phyloP scores from a whole-genome alignment of 1,140 invertebrate species.

The Bombus consobrinus region DNA sequence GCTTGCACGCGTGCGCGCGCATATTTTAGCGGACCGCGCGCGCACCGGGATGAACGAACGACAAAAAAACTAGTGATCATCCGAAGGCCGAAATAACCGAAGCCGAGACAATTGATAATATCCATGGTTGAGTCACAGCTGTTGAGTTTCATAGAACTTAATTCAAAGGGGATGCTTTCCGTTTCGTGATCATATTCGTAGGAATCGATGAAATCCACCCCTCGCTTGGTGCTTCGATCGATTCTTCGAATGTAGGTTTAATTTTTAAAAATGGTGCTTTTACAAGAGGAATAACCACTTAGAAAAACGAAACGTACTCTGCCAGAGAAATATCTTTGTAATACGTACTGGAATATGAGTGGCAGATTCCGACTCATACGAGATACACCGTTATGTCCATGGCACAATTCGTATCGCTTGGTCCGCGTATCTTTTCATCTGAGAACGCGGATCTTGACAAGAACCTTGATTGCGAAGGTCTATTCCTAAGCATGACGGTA shows the following conservation, averaged over 20 bases:
- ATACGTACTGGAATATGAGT: background rate
- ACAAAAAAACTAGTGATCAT: constrained; percentile 5
- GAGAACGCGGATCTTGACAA: background rate
- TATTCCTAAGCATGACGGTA: constrained; percentile 28
- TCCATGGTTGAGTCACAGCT: background rate
- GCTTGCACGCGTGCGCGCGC: constrained; percentile 64
- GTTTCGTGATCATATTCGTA: background rate
- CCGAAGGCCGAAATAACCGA: background rate
- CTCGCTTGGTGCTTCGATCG: background rate
- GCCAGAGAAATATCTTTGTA: background rate
- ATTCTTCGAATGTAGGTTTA: background rate
- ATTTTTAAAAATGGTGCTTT: background rate
- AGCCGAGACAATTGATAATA: constrained; percentile 18
- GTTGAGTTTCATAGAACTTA: background rate
- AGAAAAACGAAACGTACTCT: background rate
- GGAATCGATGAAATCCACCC: background rate
- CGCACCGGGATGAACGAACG: background rate
- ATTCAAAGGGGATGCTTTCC: constrained; percentile 5
- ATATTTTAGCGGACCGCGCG: constrained; percentile 59
- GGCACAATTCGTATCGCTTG: constrained; percentile 19
- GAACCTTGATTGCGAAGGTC: constrained; percentile 13
- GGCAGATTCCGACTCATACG: background rate
- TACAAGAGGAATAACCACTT: background rate
- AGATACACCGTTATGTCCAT: background rate
- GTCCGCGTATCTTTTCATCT: background rate